These are phyloP conservation scores for Hippasteria phrygiana DNA, from an alignment of 53 echinoderm and acorn worm genomes.

Conservation along the genomic window DNA sequence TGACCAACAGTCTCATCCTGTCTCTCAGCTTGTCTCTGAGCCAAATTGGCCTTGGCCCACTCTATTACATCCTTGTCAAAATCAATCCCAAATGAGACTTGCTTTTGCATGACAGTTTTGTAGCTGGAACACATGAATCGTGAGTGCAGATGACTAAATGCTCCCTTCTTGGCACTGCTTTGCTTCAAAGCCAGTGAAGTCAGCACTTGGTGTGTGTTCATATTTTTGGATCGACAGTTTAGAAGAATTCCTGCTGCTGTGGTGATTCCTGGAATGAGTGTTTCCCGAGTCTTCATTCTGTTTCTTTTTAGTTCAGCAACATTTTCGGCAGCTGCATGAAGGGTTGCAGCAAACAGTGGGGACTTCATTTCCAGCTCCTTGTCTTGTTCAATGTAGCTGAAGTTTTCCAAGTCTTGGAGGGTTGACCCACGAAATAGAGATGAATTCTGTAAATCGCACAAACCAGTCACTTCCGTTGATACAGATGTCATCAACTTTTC, in stretches of 20 bases:
- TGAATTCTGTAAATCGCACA: not conserved
- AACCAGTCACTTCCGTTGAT: not conserved
- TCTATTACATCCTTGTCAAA: slow-evolving; percentile 23
- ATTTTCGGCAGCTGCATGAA: slow-evolving; percentile 35
- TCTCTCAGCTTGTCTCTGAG: not conserved
- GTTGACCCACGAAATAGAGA: slow-evolving; percentile 26
- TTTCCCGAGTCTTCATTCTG: slow-evolving; percentile 7
- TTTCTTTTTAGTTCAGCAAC: not conserved
- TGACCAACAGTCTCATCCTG: no score
- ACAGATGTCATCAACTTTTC: not conserved
- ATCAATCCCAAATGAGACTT: slow-evolving; percentile 15
- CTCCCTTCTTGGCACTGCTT: slow-evolving; percentile 16
- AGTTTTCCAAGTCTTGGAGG: slow-evolving; percentile 12
- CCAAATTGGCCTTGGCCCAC: slow-evolving; percentile 10
- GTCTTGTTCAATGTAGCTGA: not conserved
- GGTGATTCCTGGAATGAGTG: slow-evolving; percentile 25
- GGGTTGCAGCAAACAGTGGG: not conserved
- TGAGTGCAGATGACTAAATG: slow-evolving; percentile 24
- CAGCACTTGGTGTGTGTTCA: slow-evolving; percentile 42
- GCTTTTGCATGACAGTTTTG: slow-evolving; percentile 27
- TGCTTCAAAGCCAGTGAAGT: slow-evolving; percentile 22
- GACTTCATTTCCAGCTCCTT: slow-evolving; percentile 19
- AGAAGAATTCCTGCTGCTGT: slow-evolving; percentile 45
- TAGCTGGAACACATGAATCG: slow-evolving; percentile 34
- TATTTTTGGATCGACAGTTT: slow-evolving; percentile 34